Base-by-base conservation (phyloP, 2,888 invertebrate genomes). In the Tryphoninae sp. region DNA sequence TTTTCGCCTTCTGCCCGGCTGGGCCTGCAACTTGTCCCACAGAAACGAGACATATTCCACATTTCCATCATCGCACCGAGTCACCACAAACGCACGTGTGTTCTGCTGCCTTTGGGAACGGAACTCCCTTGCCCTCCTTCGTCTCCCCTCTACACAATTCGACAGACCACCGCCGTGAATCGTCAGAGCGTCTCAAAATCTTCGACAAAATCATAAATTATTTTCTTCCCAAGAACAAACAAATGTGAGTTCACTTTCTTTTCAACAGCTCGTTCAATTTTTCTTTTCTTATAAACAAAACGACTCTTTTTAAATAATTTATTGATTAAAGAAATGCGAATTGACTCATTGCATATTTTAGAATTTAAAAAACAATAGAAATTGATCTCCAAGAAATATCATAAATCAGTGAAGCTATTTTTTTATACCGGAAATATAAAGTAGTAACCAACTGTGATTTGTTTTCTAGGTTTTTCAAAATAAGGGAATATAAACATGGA, bases 61-160 rank as follows among this genome's bases (percentile, higher is more conserved):
- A 65, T 59, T 68, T 76, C 68, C 68, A 19, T 61, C 76, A 61
- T 68, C 76, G 19, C 58, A 58, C 33, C 58, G 9, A 49, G 51
- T 68, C 59, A 59, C 51, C 16, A 67, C 59, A 68, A 49, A 51
- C 65, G 51, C 76, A 76, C 67, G 76, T 76, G 76, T 49, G 59
- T 19, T 49, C 2, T 65, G 64, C n/a, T 33, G 26, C 55, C 55
- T 55, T 26, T 45, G 9, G 16, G 23, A 74, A 13, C 58, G 9
- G 22, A 55, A 33, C 40, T 45, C 11, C 42, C 40, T 42, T 11
- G 23, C 49, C 19, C 13, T 22, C 33, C 33, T 33, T 40, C 40
- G 11, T 26, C 33, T 26, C 33, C 7, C 51, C 49, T 53, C 23
- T 1, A 40, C 13, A 13, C 2, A 23, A 22, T 40, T 33, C 49